A percentile compares a stretch with the other conserved stretches of the same genome.
Evolutionary conservation across 2,888 invertebrate species (phyloP).

Genomic region (Eupithecia insigniata): DNA sequence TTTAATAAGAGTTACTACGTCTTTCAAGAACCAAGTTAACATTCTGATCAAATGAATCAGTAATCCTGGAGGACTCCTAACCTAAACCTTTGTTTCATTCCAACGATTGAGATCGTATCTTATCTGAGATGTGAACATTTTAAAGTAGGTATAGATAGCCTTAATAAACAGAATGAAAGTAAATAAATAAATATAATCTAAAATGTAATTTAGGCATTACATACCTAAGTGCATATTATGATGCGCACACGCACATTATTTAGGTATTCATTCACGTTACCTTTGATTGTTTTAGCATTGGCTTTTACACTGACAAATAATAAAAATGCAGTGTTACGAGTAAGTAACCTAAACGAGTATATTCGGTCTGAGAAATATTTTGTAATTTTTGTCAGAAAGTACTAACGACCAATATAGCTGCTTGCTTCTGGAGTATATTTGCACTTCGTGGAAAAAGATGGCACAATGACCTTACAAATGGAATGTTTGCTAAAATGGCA

Average conservation of each 20-base stretch:
- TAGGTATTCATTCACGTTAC: slow-evolving; percentile 7
- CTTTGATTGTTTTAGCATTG: neutral
- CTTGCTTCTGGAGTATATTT: neutral
- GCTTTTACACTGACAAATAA: too few species aligned
- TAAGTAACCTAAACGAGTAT: too few species aligned
- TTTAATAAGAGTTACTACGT: neutral
- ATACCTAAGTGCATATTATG: slow-evolving; percentile 42
- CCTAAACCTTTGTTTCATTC: slow-evolving; percentile 26
- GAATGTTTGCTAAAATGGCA: neutral
- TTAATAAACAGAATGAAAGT: neutral
- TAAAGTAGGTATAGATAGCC: neutral
- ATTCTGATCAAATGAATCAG: slow-evolving; percentile 20
- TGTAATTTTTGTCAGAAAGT: too few species aligned
- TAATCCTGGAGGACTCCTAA: slow-evolving; percentile 30
- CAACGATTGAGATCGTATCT: slow-evolving; percentile 24
- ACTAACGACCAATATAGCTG: slow-evolving; percentile 26
- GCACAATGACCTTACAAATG: slow-evolving; percentile 8
- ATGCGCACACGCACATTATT: slow-evolving; percentile 51
- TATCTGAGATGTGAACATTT: neutral
- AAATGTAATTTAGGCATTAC: too few species aligned
- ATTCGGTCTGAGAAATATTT: too few species aligned
- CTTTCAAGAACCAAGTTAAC: slow-evolving; percentile 23
- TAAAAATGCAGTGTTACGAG: neutral
- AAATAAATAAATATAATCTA: slow-evolving; percentile 9
- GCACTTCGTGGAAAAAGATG: slow-evolving; percentile 23